Percentiles rank a stretch among this genome's conserved stretches.
Conservation (phyloP, 2,113 vertebrate species). For the Chlorocebus sabaeus region DNA sequence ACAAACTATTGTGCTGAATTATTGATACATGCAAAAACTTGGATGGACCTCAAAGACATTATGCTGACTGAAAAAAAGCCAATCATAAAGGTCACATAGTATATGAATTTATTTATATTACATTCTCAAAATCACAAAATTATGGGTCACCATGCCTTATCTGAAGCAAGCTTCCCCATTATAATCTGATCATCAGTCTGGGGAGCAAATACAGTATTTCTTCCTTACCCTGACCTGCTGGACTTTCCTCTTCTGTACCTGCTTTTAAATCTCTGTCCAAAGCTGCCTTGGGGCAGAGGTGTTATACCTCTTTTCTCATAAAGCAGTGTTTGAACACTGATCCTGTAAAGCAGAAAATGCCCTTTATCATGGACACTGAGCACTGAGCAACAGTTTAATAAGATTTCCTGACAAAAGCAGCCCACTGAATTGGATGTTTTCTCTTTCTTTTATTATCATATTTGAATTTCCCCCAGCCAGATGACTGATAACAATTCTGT, state of each 20-base stretch:
- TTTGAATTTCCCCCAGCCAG: not conserved
- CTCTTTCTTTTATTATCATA: not conserved
- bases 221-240: not conserved
- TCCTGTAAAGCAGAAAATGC: not conserved
- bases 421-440: not conserved
- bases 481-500: not conserved
- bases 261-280: not conserved
- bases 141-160: not conserved
- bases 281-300: not conserved
- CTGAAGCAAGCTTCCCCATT: not conserved
- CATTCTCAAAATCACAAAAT: conserved; percentile 5
- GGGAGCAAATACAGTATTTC: not conserved
- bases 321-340: too few species aligned
- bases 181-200: not conserved
- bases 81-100: not conserved
- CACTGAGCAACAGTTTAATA: not conserved
- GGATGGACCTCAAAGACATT: not conserved
- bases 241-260: not conserved
- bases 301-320: too few species aligned
- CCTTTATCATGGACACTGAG: not conserved
- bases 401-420: not conserved
- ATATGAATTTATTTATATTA: not conserved
- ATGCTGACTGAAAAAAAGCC: not conserved
- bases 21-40: not conserved
- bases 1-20: not conserved